Percentiles rank a stretch among this genome's conserved stretches.
These are phyloP conservation scores for Cydia pomonella DNA, from an alignment of 1,140 invertebrate species.

Conservation along the genomic window DNA sequence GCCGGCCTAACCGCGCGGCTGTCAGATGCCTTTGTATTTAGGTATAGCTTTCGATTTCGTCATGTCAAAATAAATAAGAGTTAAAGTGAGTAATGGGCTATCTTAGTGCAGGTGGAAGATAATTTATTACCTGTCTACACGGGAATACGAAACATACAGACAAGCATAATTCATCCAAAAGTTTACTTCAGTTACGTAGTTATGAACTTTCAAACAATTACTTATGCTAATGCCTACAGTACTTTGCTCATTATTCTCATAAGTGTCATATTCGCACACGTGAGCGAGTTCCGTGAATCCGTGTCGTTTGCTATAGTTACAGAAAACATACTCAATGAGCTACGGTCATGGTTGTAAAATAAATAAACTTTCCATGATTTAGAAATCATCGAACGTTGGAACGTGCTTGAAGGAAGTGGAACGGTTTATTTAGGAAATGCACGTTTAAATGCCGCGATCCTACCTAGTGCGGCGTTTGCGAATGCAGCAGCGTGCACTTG, in stretches of 20 bases:
- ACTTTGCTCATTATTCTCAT: conserved; percentile 4
- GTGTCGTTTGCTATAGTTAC: conserved; percentile 2
- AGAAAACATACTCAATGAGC: not conserved
- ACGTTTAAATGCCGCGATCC: conserved; percentile 23
- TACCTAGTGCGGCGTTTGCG: conserved; percentile 36
- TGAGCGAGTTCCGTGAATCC: conserved; percentile 1
- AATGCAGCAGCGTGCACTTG: conserved; percentile 68
- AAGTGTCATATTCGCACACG: not conserved
- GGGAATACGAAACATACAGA: not conserved
- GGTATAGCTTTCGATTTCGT: conserved; percentile 26
- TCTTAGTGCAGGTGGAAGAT: not conserved
- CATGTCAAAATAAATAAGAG: not conserved
- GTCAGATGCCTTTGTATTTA: conserved; percentile 6
- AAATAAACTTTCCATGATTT: conserved; percentile 7
- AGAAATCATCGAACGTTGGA: conserved; percentile 1
- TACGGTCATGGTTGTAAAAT: conserved; percentile 14
- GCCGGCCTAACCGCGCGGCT: conserved; percentile 33
- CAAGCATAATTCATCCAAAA: not conserved
- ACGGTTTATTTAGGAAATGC: conserved; percentile 22
- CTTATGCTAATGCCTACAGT: not conserved
- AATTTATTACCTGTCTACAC: not conserved
- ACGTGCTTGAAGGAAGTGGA: conserved; percentile 10
- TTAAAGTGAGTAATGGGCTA: not conserved
- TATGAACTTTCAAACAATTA: not conserved
- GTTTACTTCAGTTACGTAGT: not conserved